These are phyloP conservation scores for Panthera leo DNA, from an alignment of 2,113 vertebrate species.

Conservation along the genomic window DNA sequence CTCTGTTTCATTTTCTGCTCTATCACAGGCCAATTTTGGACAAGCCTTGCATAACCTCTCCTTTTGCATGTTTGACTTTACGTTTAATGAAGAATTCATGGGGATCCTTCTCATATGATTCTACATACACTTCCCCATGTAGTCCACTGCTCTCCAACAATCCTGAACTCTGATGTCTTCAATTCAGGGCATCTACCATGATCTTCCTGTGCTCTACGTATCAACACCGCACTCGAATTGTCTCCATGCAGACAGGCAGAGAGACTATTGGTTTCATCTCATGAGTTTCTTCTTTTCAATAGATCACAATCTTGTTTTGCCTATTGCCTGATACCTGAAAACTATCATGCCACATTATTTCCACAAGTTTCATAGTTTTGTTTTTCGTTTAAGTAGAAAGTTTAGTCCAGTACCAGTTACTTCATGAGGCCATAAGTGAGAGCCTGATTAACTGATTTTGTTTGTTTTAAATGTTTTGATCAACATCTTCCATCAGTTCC, in stretches of 20 bases:
- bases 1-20: background rate
- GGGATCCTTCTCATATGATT: background rate
- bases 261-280: background rate
- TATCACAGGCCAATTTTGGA: background rate
- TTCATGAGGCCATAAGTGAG: background rate
- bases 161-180: background rate
- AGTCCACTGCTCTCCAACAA: background rate
- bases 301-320: background rate
- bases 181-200: background rate
- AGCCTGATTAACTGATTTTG: background rate
- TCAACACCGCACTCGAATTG: background rate
- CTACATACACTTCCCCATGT: background rate
- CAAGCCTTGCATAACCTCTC: background rate
- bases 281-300: background rate
- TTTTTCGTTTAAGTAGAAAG: background rate
- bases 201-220: background rate
- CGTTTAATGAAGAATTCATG: background rate
- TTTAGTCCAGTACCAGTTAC: background rate
- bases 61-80: background rate
- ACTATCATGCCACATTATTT: background rate
- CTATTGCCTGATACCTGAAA: background rate
- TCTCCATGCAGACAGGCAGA: background rate
- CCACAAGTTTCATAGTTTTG: background rate
- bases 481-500: background rate
- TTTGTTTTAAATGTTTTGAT: slow-evolving; percentile 6